phyloP scores from a whole-genome alignment of 2,888 invertebrate species.

The Drosophila paranaensis region DNA sequence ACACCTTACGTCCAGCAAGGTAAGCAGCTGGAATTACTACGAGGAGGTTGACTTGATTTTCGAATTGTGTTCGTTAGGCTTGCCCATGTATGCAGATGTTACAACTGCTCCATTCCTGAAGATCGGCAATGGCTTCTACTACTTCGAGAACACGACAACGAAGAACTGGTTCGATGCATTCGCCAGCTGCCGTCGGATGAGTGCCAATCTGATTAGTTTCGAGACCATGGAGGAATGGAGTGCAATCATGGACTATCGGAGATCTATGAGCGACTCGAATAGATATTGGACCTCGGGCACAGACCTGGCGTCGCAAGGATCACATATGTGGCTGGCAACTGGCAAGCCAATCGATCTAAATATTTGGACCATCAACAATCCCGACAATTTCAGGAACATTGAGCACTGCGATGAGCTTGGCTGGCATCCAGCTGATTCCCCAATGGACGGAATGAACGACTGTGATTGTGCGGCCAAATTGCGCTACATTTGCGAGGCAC shows the following conservation, averaged over 20 bases:
- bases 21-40: background rate
- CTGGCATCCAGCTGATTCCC: background rate
- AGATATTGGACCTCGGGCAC: slow-evolving; percentile 50
- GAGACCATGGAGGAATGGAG: slow-evolving; percentile 20
- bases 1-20: background rate
- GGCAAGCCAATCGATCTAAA: slow-evolving; percentile 43
- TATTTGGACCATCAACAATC: slow-evolving; percentile 52
- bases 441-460: slow-evolving; percentile 10
- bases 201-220: slow-evolving; percentile 16
- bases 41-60: background rate
- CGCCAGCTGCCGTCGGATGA: slow-evolving; percentile 21
- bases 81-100: background rate
- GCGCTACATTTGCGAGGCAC: slow-evolving; percentile 23
- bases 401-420: slow-evolving; percentile 27
- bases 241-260: slow-evolving; percentile 3
- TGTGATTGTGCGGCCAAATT: background rate
- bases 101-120: slow-evolving; percentile 11
- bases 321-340: slow-evolving; percentile 53
- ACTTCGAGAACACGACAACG: slow-evolving; percentile 5
- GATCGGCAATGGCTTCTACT: slow-evolving; percentile 29
- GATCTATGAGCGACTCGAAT: background rate
- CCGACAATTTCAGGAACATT: slow-evolving; percentile 31
- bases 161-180: slow-evolving; percentile 31
- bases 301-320: slow-evolving; percentile 48
- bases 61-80: background rate